Base-by-base conservation (phyloP, 2,888 invertebrate species). In the Limenitis camilla region DNA sequence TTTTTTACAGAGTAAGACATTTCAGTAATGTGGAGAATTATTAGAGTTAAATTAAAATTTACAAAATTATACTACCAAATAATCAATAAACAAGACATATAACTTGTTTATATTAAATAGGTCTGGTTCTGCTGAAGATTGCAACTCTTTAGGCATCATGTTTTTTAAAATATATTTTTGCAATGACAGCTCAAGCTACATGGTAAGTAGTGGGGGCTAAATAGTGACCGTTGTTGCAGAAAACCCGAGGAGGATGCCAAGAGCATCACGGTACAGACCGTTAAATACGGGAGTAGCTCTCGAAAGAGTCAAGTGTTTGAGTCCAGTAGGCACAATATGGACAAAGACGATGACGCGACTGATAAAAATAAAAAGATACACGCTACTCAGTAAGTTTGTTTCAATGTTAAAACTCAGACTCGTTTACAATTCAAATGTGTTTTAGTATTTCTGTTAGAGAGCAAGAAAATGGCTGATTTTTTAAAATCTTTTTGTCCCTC, bases 321-420 rank as follows among this genome's bases (percentile, higher is more conserved):
- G 78, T 90, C 92, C 52, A 91, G 92, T 56, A 79, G 92, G 67
- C 92, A 90, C 83, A 92, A 92, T 50, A 91, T 92, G 58, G 93
- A 93, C 61, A 89, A 91, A 67, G 93, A 93, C 67, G 93, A 93
- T 76, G 93, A 93, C 45, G 90, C 91, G 31, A 91, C 90, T 30
- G 93, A 93, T 62, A 92, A 91, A 85, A 80, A 71, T 77, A 86
- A 81, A 81, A 87, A 86, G 73, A 69, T 71, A 52, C 76, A 78
- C 74, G 67, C 64, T 69, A 73, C 80, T 69, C 83, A 81, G 86
- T 87, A 87, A 87, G 86, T 86, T 66, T 62, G 52, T 9, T n/a
- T 5, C 0, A 30, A 5, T 7, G n/a, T 10, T 36, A 10, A 29
- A 2, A 29, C 6, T 2, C n/a, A 29, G n/a, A 30, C 6, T 10